A percentile compares a stretch with the other conserved stretches of the same genome.
phyloP scores from a whole-genome alignment of 1,140 invertebrate genomes.

The Bursaphelenchus mucronatus region DNA sequence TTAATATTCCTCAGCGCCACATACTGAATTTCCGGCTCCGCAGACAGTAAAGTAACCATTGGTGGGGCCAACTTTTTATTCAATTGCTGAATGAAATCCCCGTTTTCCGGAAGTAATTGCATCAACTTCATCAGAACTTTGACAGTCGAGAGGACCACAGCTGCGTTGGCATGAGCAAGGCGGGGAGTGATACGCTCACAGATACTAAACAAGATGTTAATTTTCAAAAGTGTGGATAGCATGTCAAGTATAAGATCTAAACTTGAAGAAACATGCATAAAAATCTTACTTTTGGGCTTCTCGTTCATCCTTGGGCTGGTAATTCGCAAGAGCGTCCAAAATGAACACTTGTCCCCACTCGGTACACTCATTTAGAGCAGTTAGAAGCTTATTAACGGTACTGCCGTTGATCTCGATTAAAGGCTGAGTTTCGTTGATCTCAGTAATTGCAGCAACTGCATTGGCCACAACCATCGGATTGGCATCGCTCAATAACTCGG shows the following conservation, averaged over 20 bases:
- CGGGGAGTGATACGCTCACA: slow-evolving; percentile 96
- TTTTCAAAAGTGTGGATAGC: slow-evolving; percentile 3
- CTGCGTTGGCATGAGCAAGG: slow-evolving; percentile 96
- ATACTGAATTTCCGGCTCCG: slow-evolving; percentile 97
- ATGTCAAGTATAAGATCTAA: slow-evolving; percentile 13
- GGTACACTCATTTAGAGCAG: slow-evolving; percentile 96
- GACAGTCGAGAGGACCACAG: slow-evolving; percentile 96
- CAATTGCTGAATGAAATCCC: slow-evolving; percentile 86
- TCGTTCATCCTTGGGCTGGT: slow-evolving; percentile 89
- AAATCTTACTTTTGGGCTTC: slow-evolving; percentile 81
- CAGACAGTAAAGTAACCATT: slow-evolving; percentile 92
- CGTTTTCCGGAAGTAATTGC: slow-evolving; percentile 86
- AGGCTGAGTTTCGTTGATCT: slow-evolving; percentile 92
- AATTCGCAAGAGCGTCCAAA: slow-evolving; percentile 92
- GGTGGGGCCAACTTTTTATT: slow-evolving; percentile 96
- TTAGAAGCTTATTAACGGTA: slow-evolving; percentile 95
- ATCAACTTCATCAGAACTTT: slow-evolving; percentile 95
- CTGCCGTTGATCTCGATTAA: slow-evolving; percentile 93
- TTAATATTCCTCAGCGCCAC: slow-evolving; percentile 97
- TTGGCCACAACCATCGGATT: slow-evolving; percentile 99
- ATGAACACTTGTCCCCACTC: slow-evolving; percentile 81
- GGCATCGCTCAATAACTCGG: slow-evolving; percentile 92
- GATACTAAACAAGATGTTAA: slow-evolving; percentile 68
- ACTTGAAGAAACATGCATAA: neutral
- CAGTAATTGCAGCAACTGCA: slow-evolving; percentile 93